Base-by-base conservation (phyloP, 2,113 vertebrate genomes). In the Neofelis nebulosa region DNA sequence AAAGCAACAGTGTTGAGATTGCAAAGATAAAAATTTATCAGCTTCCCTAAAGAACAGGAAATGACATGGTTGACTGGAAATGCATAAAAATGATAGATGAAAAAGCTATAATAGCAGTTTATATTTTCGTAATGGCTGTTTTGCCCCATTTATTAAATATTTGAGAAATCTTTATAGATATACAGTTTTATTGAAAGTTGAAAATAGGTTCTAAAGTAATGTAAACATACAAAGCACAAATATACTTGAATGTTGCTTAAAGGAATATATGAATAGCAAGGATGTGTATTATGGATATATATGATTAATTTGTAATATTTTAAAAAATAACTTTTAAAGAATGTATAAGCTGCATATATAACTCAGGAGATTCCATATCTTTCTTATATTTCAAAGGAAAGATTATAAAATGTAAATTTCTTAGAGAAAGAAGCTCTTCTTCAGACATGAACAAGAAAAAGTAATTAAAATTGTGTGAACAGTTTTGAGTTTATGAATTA, bases 51-150 rank as follows among this genome's bases (percentile, higher is more conserved):
- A 71, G 92, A 91, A 92, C 81, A 92, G 95, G 94, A 96, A 95
- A 93, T 84, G 95, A 90, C 29, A 2, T 93, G 78, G 61, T 90
- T 85, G 91, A 63, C 55, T 80, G 80, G 92, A 96, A 97, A 90
- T 94, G 41, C 69, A 65, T 85, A 81, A 87, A 89, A 83, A 83
- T 68, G 52, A 73, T 86, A 97, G 86, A 93, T 52, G 68, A 92
- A 82, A 97, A 91, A 29, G 45, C 86, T 89, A 1, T 71, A 41
- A 68, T 69, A 41, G 25, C 57, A 61, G 87, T 90, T 92, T 91
- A 88, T 97, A 97, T 96, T 97, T 98, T 98, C 90, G 63, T 93
- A 92, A 55, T 78, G 92, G 85, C 84, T 88, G 68, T 94, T 81
- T 84, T 48, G 90, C 76, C 31, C 96, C 85, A 29, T 86, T 96